A percentile compares a stretch with the other conserved stretches of the same genome.
These are phyloP conservation scores for Dinoponera quadriceps DNA, from an alignment of 1,140 invertebrate genomes.

Conservation along the genomic window DNA sequence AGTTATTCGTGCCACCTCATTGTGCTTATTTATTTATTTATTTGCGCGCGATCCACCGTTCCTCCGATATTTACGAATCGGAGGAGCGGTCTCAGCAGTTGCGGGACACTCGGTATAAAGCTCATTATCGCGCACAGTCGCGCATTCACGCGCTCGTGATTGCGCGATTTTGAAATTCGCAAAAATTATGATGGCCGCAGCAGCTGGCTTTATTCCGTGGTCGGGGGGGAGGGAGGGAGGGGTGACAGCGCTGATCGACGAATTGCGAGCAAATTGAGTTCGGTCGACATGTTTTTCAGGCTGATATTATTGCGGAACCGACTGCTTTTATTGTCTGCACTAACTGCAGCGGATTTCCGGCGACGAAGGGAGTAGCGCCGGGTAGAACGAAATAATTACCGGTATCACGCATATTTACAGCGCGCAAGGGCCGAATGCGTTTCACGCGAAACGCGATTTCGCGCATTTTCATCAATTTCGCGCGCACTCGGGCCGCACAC, in stretches of 20 bases:
- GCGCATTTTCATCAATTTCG: slow-evolving; percentile 56
- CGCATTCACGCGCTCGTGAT: no score
- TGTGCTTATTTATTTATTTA: neutral
- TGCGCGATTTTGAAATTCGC: slow-evolving; percentile 15
- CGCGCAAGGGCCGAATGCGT: slow-evolving; percentile 30
- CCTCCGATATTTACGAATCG: neutral
- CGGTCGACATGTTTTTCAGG: slow-evolving; percentile 32
- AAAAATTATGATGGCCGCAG: slow-evolving; percentile 41
- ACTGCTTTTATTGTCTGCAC: slow-evolving; percentile 51
- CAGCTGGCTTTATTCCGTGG: slow-evolving; percentile 21
- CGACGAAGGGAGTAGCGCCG: slow-evolving; percentile 21
- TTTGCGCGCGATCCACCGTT: no score
- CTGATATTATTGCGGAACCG: slow-evolving; percentile 48
- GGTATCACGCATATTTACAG: slow-evolving; percentile 57
- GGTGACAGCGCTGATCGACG: slow-evolving; percentile 33
- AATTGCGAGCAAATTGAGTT: slow-evolving; percentile 52
- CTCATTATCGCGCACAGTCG: slow-evolving; percentile 5
- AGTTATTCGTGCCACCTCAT: neutral
- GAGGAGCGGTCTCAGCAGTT: slow-evolving; percentile 1
- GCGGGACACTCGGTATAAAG: neutral
- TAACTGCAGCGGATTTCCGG: slow-evolving; percentile 53
- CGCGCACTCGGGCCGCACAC: slow-evolving; percentile 46
- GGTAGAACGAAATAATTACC: slow-evolving; percentile 53
- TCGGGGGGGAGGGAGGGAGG: no score
- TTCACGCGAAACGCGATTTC: slow-evolving; percentile 41